Evolutionary conservation across 2,113 vertebrate species (phyloP).

Genomic region (Mesembrinibis cayennensis): DNA sequence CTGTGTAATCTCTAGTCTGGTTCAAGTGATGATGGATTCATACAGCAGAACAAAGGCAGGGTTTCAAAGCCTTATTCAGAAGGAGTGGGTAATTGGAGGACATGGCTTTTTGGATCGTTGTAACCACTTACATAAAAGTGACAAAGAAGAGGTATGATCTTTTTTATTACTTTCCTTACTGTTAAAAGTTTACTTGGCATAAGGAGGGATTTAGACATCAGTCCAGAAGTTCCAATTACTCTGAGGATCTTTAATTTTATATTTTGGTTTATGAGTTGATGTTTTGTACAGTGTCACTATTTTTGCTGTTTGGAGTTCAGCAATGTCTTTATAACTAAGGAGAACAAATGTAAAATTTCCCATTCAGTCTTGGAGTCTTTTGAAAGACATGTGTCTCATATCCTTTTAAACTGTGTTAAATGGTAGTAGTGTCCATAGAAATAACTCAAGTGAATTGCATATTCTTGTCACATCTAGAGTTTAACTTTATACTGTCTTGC

Average conservation of each 20-base stretch:
- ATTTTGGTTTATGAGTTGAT: neutral
- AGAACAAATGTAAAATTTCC: neutral
- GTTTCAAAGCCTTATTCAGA: slow-evolving; percentile 89
- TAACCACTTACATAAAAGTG: slow-evolving; percentile 83
- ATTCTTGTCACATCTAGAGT: neutral
- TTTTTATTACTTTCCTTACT: neutral
- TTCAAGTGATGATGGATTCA: slow-evolving; percentile 90
- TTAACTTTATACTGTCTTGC: neutral
- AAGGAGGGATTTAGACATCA: neutral
- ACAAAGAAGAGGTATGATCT: slow-evolving; percentile 80
- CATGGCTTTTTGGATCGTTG: slow-evolving; percentile 86
- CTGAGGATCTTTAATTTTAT: neutral
- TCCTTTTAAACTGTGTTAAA: neutral
- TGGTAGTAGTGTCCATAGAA: neutral
- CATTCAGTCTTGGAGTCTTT: neutral
- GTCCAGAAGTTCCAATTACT: neutral
- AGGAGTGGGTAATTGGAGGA: slow-evolving; percentile 86
- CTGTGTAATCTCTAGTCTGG: slow-evolving; percentile 84
- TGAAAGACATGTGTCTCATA: fast-evolving
- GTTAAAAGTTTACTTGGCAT: neutral
- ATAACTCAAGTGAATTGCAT: neutral
- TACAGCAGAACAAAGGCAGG: slow-evolving; percentile 81
- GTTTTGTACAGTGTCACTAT: neutral
- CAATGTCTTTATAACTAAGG: neutral
- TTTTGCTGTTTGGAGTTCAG: neutral